Conservation (phyloP, 2,888 invertebrate genomes). For the Calliopum simillimum region DNA sequence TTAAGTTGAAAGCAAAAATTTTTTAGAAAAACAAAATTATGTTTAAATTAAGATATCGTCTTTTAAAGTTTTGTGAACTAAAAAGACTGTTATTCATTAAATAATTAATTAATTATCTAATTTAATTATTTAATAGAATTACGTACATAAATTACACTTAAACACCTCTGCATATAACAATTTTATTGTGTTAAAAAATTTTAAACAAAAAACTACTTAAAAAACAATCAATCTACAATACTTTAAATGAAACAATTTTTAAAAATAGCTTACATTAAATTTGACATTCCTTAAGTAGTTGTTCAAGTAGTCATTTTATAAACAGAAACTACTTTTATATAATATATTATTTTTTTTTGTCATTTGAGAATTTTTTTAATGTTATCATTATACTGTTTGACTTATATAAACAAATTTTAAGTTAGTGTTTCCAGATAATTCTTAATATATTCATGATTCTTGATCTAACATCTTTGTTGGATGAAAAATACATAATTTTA, state of each 20-base stretch:
- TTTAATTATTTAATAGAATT: conserved; percentile 15
- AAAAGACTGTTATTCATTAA: conserved; percentile 66
- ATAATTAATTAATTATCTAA: conserved; percentile 51
- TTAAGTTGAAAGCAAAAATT: conserved; percentile 6
- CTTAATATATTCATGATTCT: no score
- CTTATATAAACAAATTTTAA: no score
- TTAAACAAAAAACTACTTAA: conserved; percentile 5
- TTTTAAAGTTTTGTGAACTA: conserved; percentile 60
- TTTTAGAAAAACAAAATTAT: conserved; percentile 25
- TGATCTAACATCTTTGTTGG: no score
- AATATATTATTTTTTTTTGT: no score
- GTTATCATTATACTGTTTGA: no score
- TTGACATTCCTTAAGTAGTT: no score
- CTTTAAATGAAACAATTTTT: neutral
- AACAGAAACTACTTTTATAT: no score
- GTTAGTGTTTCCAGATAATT: no score
- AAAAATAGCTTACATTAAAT: neutral
- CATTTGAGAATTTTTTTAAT: no score
- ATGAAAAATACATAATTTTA: no score
- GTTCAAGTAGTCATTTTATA: no score
- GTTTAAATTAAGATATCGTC: conserved; percentile 43
- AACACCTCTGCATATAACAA: neutral
- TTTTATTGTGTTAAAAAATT: neutral
- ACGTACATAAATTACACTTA: conserved; percentile 19
- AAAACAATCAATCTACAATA: neutral